Evolutionary conservation across 2,888 invertebrate species (phyloP), one percentile per base, ranked within the genome.

Genomic region (Nipponacmea schrenckii): DNA sequence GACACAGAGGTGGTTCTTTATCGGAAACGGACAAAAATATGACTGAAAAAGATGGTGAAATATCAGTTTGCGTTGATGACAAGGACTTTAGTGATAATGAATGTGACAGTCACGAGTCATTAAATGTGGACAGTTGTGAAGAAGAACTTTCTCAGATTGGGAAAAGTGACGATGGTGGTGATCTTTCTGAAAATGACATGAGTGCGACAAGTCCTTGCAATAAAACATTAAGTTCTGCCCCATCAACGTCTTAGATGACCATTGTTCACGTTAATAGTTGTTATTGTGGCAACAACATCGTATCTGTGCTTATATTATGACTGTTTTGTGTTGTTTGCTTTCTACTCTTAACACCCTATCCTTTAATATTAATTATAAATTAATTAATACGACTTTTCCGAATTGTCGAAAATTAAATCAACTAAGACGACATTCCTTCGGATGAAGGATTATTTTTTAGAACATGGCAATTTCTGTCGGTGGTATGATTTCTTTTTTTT

Each of bases 31-130:
- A 63, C 10, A 63, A 69, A 63, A 46, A 44, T 17, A 5, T 39
- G 14, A 64, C 64, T n/a, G 69, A 69, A 31, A 69, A 64, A 64
- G 69, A 69, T 20, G 69, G 64, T 17, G 69, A 69, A 17, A 27
- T 64, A 12, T 69, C 69, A 20, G 64, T 69, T 17, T 69, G 69
- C 46, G 69, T 69, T 48, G 69, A 72, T 50, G 72, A 72, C 27
- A 68, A 72, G 24, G 24, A 20, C 8, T 24, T 24, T 24, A 24
- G 24, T 24, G 24, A 56, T 56, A 56, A 56, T 24, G 56, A 56
- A 20, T 56, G 56, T 24, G 56, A 56, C 56, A 56, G 56, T 15
- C 56, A 56, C 14, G 56, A 56, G 24, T 56, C 56, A 24, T 20
- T 56, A 56, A 56, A 56, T 56, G 56, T 56, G 20, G 56, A 56